Evolutionary conservation across 2,888 invertebrate species (phyloP).

Genomic region (Trissolcus japonicus): DNA sequence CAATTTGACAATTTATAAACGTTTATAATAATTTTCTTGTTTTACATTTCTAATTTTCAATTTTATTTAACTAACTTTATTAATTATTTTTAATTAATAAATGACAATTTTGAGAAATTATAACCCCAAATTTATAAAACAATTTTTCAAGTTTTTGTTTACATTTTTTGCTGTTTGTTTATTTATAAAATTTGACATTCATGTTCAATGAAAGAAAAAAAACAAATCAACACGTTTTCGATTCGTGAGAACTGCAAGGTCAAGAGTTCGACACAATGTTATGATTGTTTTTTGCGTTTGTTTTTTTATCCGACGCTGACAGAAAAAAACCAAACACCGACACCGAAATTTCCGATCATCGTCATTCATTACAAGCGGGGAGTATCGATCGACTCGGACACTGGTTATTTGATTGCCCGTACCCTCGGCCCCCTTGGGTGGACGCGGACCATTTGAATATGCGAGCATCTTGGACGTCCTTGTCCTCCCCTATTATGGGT

Average conservation of each 20-base stretch:
- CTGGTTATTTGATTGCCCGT: conserved; percentile 59
- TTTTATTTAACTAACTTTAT: too few relatives aligned
- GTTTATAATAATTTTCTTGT: too few relatives aligned
- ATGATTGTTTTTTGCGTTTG: conserved; percentile 5
- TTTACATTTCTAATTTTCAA: too few relatives aligned
- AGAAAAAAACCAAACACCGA: conserved; percentile 31
- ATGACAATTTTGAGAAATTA: too few relatives aligned
- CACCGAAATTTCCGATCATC: conserved; percentile 49
- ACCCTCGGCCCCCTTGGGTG: conserved; percentile 54
- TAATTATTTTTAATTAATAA: too few relatives aligned
- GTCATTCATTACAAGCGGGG: conserved; percentile 65
- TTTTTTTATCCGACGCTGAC: conserved; percentile 6
- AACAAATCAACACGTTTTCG: neutral
- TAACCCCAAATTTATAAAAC: too few relatives aligned
- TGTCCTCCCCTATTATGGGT: conserved; percentile 72
- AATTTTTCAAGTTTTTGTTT: too few relatives aligned
- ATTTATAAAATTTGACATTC: neutral
- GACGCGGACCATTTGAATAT: conserved; percentile 69
- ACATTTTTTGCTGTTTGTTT: neutral
- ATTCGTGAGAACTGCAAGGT: conserved; percentile 14
- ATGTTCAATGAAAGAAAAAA: neutral
- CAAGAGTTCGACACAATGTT: conserved; percentile 3
- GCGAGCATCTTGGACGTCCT: conserved; percentile 56
- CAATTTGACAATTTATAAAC: too few relatives aligned
- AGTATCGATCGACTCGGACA: conserved; percentile 66